Percentiles rank a stretch among this genome's conserved stretches.
These are phyloP conservation scores for Plagiodera versicolora DNA, from an alignment of 2,888 invertebrate species.

Conservation along the genomic window DNA sequence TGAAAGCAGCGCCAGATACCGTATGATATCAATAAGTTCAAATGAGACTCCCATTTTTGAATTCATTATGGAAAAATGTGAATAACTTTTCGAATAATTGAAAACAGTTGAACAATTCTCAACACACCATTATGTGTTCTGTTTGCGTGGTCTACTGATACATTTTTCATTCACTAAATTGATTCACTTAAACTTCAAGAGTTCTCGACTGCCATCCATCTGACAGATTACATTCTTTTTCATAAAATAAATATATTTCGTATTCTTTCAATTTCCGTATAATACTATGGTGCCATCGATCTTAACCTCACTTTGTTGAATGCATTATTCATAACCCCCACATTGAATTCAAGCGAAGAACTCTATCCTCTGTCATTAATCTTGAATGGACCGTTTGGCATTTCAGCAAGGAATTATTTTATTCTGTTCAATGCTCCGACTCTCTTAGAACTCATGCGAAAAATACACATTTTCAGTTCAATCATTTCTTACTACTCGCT, in stretches of 20 bases:
- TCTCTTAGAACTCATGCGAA: not conserved
- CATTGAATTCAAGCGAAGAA: not conserved
- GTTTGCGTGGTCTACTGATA: too few species aligned
- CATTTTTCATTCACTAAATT: too few species aligned
- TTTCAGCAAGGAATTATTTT: not conserved
- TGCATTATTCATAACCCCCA: conserved; percentile 1
- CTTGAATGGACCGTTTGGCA: not conserved
- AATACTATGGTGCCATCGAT: not conserved
- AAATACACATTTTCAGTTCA: not conserved
- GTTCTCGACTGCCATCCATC: too few species aligned
- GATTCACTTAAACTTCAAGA: too few species aligned
- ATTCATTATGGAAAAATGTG: too few species aligned
- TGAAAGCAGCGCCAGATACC: too few species aligned
- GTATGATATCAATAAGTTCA: too few species aligned
- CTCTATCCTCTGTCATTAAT: not conserved
- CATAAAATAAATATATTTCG: conserved; percentile 9
- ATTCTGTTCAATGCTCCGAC: not conserved
- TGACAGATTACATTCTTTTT: too few species aligned
- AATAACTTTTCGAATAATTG: too few species aligned
- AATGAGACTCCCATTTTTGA: too few species aligned
- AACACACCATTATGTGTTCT: too few species aligned
- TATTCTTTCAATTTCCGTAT: not conserved
- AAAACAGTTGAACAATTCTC: too few species aligned
- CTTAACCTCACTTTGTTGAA: not conserved
- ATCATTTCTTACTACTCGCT: not conserved